These are phyloP conservation scores for Pyrocephalus nanus DNA, from an alignment of 2,797 vertebrate species.

Conservation along the genomic window DNA sequence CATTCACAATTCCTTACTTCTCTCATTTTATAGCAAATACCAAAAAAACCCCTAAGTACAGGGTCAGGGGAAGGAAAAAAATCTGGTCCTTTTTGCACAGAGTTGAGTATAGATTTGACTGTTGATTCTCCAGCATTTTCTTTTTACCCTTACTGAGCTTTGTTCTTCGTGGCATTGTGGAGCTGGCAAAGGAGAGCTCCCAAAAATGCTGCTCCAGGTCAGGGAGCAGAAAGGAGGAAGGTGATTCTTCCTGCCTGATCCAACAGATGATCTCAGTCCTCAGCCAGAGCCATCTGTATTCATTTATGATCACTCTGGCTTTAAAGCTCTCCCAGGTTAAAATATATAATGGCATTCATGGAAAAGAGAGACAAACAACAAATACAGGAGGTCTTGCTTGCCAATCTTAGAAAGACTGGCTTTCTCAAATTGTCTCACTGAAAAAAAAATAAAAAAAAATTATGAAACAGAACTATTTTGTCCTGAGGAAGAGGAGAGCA, in stretches of 20 bases:
- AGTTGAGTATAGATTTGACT: not conserved
- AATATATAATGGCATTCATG: not conserved
- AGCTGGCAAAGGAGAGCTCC: not conserved
- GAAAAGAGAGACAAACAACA: not conserved
- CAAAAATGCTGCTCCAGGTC: not conserved
- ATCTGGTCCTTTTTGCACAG: not conserved
- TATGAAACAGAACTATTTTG: not conserved
- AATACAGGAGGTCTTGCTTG: not conserved
- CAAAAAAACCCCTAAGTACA: fast-evolving
- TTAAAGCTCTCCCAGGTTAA: not conserved
- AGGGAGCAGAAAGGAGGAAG: not conserved
- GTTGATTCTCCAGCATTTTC: not conserved
- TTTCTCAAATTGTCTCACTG: not conserved
- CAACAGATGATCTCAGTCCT: fast-evolving
- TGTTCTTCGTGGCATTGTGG: not conserved
- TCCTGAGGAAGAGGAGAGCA: not conserved
- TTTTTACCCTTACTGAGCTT: not conserved
- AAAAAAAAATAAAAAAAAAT: not conserved
- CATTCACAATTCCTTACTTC: not conserved
- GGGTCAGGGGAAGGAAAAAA: not conserved
- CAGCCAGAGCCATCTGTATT: not conserved
- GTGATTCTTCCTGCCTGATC: not conserved
- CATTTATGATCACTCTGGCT: not conserved
- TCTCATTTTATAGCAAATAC: not conserved
- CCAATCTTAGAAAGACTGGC: not conserved